A percentile compares a stretch with the other conserved stretches of the same genome.
Conservation (phyloP, 2,888 invertebrate genomes). For the Alcis repandata region DNA sequence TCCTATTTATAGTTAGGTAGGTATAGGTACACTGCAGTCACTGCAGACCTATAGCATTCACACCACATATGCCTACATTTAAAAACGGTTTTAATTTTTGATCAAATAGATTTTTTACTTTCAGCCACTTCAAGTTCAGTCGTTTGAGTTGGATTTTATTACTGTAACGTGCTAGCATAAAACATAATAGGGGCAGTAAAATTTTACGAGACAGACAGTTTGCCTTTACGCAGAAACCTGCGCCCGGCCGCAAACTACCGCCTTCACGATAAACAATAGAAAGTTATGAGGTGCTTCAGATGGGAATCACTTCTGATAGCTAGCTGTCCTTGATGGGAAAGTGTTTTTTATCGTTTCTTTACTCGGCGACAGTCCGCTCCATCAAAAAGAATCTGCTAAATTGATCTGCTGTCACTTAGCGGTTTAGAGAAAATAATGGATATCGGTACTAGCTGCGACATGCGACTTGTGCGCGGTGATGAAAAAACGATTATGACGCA, state of each 20-base stretch:
- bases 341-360: neutral
- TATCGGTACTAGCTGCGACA: no score
- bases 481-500: no score
- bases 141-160: slow-evolving; percentile 19
- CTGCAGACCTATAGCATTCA: no score
- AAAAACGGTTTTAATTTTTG: no score
- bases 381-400: no score
- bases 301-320: slow-evolving; percentile 19
- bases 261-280: slow-evolving; percentile 33
- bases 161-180: slow-evolving; percentile 36
- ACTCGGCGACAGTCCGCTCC: no score
- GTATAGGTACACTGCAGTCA: no score
- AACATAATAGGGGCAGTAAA: slow-evolving; percentile 40
- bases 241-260: slow-evolving; percentile 25
- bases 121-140: neutral
- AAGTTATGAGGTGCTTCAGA: slow-evolving; percentile 27
- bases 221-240: slow-evolving; percentile 23
- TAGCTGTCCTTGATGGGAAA: slow-evolving; percentile 4
- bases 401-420: no score
- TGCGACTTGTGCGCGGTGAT: no score
- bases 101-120: neutral
- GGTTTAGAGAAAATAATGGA: no score
- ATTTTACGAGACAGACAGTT: slow-evolving; percentile 41
- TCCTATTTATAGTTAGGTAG: no score
- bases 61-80: no score